These are phyloP conservation scores for Melanotaenia trifasciata DNA, from an alignment of 2,797 vertebrate species.

Conservation along the genomic window DNA sequence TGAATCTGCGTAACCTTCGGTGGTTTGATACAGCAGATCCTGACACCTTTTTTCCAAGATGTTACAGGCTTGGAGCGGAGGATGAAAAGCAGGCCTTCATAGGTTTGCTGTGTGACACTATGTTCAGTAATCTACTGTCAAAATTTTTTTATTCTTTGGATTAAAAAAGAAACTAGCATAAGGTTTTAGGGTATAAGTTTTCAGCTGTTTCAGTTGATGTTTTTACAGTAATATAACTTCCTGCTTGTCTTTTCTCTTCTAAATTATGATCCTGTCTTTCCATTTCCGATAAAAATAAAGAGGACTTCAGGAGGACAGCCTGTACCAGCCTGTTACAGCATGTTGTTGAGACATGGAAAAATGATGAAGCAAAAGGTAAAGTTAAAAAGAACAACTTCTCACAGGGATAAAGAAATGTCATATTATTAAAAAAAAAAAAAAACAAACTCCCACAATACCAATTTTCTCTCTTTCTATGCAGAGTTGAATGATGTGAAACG, in stretches of 20 bases:
- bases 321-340: slow-evolving; percentile 90
- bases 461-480: slow-evolving; percentile 31
- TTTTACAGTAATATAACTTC: background rate
- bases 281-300: slow-evolving; percentile 66
- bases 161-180: background rate
- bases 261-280: background rate
- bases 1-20: slow-evolving; percentile 88
- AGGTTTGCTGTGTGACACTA: slow-evolving; percentile 73
- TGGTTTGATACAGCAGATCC: slow-evolving; percentile 90
- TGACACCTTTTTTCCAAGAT: slow-evolving; percentile 91
- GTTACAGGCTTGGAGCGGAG: slow-evolving; percentile 86
- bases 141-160: background rate
- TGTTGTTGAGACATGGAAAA: slow-evolving; percentile 79
- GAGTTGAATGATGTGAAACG: slow-evolving; percentile 15
- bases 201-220: background rate
- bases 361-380: slow-evolving; percentile 4
- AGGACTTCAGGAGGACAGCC: slow-evolving; percentile 92
- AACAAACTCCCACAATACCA: background rate
- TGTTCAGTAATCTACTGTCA: background rate
- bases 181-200: background rate
- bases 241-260: background rate
- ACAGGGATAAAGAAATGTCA: slow-evolving; percentile 15
- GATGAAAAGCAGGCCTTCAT: slow-evolving; percentile 90
- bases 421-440: background rate
- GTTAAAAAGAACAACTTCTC: slow-evolving; percentile 8